Evolutionary conservation across 2,113 vertebrate genomes (phyloP), one percentile per base, ranked within the genome.

Genomic region (Oncorhynchus mykiss): DNA sequence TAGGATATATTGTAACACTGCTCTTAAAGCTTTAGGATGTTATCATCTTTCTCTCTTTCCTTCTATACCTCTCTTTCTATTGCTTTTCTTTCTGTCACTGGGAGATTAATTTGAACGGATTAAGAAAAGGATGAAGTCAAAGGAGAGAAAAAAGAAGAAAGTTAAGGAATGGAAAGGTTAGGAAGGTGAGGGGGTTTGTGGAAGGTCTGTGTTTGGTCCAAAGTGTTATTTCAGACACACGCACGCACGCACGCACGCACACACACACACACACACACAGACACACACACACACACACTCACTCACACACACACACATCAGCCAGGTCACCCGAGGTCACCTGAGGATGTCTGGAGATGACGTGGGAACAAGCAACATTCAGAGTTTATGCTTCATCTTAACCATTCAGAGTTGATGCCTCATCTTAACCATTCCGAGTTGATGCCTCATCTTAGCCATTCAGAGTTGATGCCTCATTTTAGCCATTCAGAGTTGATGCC

Each of bases 201-300:
- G 86, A 85, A 79, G 82, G 78, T 59, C 72, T 49, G 67, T 78
- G 54, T 85, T 84, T 64, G 80, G 84, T 77, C 83, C 68, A 3
- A 11, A 67, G 78, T 73, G 67, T 80, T 90, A 83, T 85, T 88
- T 89, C 74, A 78, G 78, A 78, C 73, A 76, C 72, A 73, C 84
- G 82, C 72, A 80, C 69, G 90, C 88, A 87, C 93, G 92, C 93
- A 92, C 92, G 91, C 87, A 11, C 34, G 9, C 34, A 39, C 34
- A 9, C 34, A 9, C 7, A 39, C 34, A 31, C 29, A 78, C 74
- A 74, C 71, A 77, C 73, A 76, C 72, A 78, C 74, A 76, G 71
- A 77, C 74, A 76, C 72, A 77, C 74, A 76, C 72, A 78, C 74
- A 76, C 72, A 78, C 74, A 76, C 72, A 78, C 74, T 74, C 72